Base-by-base conservation (phyloP, 2,888 invertebrate species). In the Crepidodera aurea region DNA sequence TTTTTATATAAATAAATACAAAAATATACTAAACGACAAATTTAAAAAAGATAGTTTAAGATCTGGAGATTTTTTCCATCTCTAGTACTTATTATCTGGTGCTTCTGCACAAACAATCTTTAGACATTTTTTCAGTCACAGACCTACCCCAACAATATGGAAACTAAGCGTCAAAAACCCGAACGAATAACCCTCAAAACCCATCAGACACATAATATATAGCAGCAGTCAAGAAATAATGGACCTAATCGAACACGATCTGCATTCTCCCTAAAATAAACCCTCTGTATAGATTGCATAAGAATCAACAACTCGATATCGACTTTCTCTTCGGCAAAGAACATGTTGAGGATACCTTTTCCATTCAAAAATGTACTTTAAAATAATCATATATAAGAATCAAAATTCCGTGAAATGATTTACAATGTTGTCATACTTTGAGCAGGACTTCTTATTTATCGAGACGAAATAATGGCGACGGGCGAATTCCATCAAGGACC, bases 381-480 rank as follows among this genome's bases (percentile, higher is more conserved):
- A 27, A 27, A 8, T n/a, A 27, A 25, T 4, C 10, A 6, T 8
- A 50, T 16, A 29, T 57, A 57, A 39, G 22, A 22, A 10, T 8
- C 15, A 39, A 8, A 16, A 27, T 57, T 10, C 13, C 27, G 5
- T 50, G 39, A 8, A 25, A 15, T 15, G 6, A 22, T 7, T 4
- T 13, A 6, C 10, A 25, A 12, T 8, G 15, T 34, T 25, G 56
- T 34, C 10, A 32, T 37, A n/a, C 46, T 56, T 15, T 56, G 15
- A 10, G 22, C 6, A 25, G 16, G 27, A 32, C 46, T 19, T 18
- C 19, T 7, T 32, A 8, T 46, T 25, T 7, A 50, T 48, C 48
- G 48, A 65, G 62, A 63, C 63, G 55, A 58, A 65, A 60, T 67
- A 67, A 67, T 67, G 65, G 65, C 67, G 67, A 59, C 59, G 50